Conservation (phyloP, 2,888 invertebrate genomes). For the Drosophila testacea region DNA sequence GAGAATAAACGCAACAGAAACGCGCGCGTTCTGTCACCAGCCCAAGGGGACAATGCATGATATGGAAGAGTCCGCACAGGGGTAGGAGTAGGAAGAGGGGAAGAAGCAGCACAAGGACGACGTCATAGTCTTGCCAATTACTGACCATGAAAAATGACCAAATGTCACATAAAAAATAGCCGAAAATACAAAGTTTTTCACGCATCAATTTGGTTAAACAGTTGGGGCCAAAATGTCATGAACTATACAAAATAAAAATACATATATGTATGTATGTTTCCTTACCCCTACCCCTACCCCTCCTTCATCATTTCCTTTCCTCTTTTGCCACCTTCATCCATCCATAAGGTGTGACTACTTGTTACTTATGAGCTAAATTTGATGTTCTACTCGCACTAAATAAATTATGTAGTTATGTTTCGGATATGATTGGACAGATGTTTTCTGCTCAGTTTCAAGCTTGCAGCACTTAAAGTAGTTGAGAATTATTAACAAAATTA, state of each 20-base stretch:
- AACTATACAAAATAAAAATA: conserved; percentile 3
- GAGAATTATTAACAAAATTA: neutral
- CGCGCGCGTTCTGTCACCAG: conserved; percentile 60
- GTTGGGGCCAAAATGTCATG: conserved; percentile 26
- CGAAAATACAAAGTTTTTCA: conserved; percentile 44
- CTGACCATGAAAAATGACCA: conserved; percentile 65
- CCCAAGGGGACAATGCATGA: conserved; percentile 61
- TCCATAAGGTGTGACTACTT: conserved; percentile 20
- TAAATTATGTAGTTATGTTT: conserved; percentile 22
- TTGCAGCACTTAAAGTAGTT: neutral
- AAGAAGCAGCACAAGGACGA: neutral
- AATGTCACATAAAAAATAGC: conserved; percentile 56
- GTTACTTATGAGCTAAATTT: conserved; percentile 22
- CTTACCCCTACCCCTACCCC: neutral
- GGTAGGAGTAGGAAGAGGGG: neutral
- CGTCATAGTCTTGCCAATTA: conserved; percentile 54
- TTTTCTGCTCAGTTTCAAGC: neutral
- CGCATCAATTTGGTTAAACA: conserved; percentile 61
- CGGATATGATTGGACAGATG: conserved; percentile 4
- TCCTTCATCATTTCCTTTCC: neutral
- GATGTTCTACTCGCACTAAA: conserved; percentile 12
- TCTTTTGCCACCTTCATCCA: neutral
- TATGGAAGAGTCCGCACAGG: neutral
- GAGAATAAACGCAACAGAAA: conserved; percentile 31
- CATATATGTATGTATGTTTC: neutral